phyloP scores from a whole-genome alignment of 2,113 vertebrate genomes.

The Amphiprion percula region DNA sequence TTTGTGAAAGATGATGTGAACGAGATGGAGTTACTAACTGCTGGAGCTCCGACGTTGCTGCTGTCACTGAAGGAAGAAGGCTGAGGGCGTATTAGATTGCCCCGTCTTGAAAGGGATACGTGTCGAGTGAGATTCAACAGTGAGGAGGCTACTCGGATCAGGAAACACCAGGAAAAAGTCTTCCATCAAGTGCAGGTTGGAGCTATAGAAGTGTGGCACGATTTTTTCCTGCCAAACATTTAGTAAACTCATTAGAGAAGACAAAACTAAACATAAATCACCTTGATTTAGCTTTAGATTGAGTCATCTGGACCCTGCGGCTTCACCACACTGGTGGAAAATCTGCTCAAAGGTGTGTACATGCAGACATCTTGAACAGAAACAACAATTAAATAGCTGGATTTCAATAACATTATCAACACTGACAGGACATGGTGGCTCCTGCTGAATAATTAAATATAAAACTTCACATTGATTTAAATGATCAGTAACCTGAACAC shows the following conservation, averaged over 20 bases:
- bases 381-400: conserved; percentile 1
- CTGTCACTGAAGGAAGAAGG: conserved; percentile 65
- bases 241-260: too few species aligned
- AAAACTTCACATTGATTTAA: conserved; percentile 6
- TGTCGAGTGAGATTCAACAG: conserved; percentile 57
- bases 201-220: too few species aligned
- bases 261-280: too few species aligned
- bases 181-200: background rate
- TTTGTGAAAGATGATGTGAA: conserved; percentile 72
- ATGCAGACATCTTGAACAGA: background rate
- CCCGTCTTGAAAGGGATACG: conserved; percentile 71
- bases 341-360: background rate
- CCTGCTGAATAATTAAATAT: background rate
- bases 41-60: conserved; percentile 54
- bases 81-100: conserved; percentile 72
- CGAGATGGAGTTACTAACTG: conserved; percentile 80
- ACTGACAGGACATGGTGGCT: background rate
- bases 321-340: too few species aligned
- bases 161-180: background rate
- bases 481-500: conserved; percentile 12
- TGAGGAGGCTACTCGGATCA: background rate
- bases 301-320: too few species aligned
- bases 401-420: conserved; percentile 34
- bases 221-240: too few species aligned
- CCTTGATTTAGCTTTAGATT: too few species aligned